Evolutionary conservation across 1,140 invertebrate genomes (phyloP).

Genomic region (Solen grandis): DNA sequence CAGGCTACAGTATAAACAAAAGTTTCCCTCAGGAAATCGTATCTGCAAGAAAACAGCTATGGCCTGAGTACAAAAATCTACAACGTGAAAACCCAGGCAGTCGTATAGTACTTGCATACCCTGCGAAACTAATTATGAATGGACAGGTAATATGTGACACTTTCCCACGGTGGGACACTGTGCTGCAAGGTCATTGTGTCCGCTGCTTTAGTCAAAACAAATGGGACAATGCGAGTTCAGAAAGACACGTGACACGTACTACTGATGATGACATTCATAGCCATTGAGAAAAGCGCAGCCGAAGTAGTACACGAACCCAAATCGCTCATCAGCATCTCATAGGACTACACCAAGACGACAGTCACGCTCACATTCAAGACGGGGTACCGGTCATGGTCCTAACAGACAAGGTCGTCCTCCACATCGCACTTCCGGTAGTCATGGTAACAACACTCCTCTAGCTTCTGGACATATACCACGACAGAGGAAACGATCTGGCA

Average conservation of each 20-base stretch:
- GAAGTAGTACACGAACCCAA: background rate
- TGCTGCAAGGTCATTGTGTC: background rate
- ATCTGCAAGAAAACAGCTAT: background rate
- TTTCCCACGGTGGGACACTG: constrained; percentile 5
- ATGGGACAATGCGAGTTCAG: background rate
- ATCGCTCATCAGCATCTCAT: too few relatives aligned
- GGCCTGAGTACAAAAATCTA: constrained; percentile 4
- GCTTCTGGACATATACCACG: background rate
- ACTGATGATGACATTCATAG: background rate
- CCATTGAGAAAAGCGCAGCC: background rate
- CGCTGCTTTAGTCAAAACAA: too few relatives aligned
- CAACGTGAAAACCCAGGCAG: background rate
- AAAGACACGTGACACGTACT: background rate
- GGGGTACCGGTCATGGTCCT: background rate
- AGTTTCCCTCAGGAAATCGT: constrained; percentile 3
- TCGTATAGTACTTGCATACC: background rate
- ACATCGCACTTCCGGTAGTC: background rate
- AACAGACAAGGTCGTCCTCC: background rate
- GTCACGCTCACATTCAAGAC: background rate
- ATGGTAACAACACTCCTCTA: background rate
- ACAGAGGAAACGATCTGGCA: background rate
- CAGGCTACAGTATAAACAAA: constrained; percentile 1
- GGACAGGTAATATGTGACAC: background rate
- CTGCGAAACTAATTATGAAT: constrained; percentile 5
- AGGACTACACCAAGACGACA: too few relatives aligned